A percentile compares a stretch with the other conserved stretches of the same genome.
Evolutionary conservation across 2,888 invertebrate genomes (phyloP).

Genomic region (Drosophila parthenogenetica): DNA sequence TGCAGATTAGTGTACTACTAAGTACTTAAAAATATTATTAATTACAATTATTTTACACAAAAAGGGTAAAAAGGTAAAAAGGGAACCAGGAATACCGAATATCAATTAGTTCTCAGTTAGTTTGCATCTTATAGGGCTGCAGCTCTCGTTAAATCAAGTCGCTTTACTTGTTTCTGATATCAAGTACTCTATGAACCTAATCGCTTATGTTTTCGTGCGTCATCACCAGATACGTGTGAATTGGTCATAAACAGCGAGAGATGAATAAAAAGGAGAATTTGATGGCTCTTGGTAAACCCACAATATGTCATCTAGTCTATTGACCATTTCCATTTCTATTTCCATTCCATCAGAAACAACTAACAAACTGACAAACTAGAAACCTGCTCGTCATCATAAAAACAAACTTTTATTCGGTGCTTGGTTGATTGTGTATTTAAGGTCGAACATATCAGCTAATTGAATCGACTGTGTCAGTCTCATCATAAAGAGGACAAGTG

Average conservation of each 20-base stretch:
- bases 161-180: conserved; percentile 14
- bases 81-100: no score
- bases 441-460: conserved; percentile 57
- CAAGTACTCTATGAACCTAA: conserved; percentile 22
- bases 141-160: conserved; percentile 14
- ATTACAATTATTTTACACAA: no score
- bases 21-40: no score
- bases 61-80: no score
- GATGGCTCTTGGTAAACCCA: conserved; percentile 19
- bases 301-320: conserved; percentile 55
- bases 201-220: conserved; percentile 28
- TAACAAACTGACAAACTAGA: conserved; percentile 35
- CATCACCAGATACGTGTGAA: conserved; percentile 43
- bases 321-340: conserved; percentile 51
- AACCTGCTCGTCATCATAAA: conserved; percentile 43
- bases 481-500: conserved; percentile 25
- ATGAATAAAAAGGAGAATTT: conserved; percentile 10
- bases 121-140: not conserved
- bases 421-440: conserved; percentile 32
- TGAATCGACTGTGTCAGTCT: conserved; percentile 50
- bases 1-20: no score
- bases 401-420: conserved; percentile 50
- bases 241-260: conserved; percentile 21
- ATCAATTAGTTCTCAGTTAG: not conserved
- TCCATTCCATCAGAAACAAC: conserved; percentile 31